Percentiles rank a stretch among this genome's conserved stretches.
Evolutionary conservation across 2,888 invertebrate species (phyloP).

Genomic region (Orgyia antiqua): DNA sequence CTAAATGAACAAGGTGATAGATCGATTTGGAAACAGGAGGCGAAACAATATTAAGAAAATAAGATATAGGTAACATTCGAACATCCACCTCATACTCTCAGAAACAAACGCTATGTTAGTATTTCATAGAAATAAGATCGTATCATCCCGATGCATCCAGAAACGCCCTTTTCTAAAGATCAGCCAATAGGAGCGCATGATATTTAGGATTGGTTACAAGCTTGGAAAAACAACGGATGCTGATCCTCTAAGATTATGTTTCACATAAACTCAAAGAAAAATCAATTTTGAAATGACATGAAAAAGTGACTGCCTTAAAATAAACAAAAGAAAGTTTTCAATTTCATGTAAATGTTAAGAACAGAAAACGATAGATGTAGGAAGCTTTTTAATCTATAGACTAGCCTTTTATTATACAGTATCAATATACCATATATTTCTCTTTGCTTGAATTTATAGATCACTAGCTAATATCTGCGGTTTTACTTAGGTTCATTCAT

Average conservation of each 20-base stretch:
- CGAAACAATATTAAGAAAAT: slow-evolving; percentile 48
- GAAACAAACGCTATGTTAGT: slow-evolving; percentile 44
- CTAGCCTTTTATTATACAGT: no score
- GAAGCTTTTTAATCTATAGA: no score
- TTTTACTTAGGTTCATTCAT: no score
- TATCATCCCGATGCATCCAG: slow-evolving; percentile 51
- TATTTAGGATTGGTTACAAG: slow-evolving; percentile 62
- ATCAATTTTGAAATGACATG: no score
- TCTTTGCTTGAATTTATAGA: no score
- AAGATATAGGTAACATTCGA: slow-evolving; percentile 28
- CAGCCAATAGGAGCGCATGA: slow-evolving; percentile 46
- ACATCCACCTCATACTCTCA: slow-evolving; percentile 41
- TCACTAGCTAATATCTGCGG: no score
- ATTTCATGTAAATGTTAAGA: no score
- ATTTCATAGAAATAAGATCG: slow-evolving; percentile 25
- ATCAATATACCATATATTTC: no score
- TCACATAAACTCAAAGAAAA: slow-evolving; percentile 52
- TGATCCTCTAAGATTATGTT: slow-evolving; percentile 52
- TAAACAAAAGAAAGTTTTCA: no score
- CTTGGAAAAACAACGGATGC: slow-evolving; percentile 50
- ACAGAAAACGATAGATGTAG: no score
- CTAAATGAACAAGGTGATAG: slow-evolving; percentile 39
- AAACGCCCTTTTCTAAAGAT: slow-evolving; percentile 45
- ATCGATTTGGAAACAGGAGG: slow-evolving; percentile 48
- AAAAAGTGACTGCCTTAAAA: no score